A percentile compares a stretch with the other conserved stretches of the same genome.
These are phyloP conservation scores for Diacarnus erythraeanus DNA, from an alignment of 37 sponge, comb jelly and placozoan genomes.

Conservation along the genomic window DNA sequence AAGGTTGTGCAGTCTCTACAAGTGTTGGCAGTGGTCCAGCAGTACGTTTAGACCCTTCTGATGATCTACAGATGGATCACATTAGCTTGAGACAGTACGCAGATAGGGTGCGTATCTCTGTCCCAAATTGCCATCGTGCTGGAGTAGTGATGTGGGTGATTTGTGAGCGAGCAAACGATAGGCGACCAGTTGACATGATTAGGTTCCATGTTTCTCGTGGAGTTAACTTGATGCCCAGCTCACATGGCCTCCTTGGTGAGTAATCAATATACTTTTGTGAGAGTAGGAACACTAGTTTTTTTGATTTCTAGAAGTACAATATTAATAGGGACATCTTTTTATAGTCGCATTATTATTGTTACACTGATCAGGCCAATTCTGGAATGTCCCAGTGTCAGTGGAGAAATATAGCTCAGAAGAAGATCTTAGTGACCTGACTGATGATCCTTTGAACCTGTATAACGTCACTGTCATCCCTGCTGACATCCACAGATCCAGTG, in stretches of 20 bases:
- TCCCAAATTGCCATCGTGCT: conserved; percentile 71
- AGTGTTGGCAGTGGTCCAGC: background rate
- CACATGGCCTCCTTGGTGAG: conserved; percentile 80
- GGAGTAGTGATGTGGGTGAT: conserved; percentile 70
- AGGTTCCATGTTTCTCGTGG: conserved; percentile 61
- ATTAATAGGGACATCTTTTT: no score
- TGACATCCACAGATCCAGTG: background rate
- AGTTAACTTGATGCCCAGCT: conserved; percentile 53
- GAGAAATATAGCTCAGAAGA: background rate
- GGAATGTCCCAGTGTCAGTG: conserved; percentile 64
- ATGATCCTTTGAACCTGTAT: background rate
- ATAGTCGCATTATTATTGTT: no score
- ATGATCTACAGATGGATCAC: background rate
- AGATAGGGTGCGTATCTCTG: conserved; percentile 49
- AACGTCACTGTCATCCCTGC: conserved; percentile 48
- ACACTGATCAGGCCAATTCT: conserved; percentile 69
- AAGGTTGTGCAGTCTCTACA: conserved; percentile 34
- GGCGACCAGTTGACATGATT: conserved; percentile 37
- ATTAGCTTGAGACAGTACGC: conserved; percentile 1
- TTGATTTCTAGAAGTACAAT: no score
- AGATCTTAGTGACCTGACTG: no score
- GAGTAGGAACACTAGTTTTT: no score
- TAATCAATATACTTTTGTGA: background rate
- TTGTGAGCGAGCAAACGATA: conserved; percentile 31
- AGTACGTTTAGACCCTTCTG: background rate